Percentiles rank a stretch among this genome's conserved stretches.
phyloP scores from a whole-genome alignment of 2,797 vertebrate genomes.

The Apogon talboti region DNA sequence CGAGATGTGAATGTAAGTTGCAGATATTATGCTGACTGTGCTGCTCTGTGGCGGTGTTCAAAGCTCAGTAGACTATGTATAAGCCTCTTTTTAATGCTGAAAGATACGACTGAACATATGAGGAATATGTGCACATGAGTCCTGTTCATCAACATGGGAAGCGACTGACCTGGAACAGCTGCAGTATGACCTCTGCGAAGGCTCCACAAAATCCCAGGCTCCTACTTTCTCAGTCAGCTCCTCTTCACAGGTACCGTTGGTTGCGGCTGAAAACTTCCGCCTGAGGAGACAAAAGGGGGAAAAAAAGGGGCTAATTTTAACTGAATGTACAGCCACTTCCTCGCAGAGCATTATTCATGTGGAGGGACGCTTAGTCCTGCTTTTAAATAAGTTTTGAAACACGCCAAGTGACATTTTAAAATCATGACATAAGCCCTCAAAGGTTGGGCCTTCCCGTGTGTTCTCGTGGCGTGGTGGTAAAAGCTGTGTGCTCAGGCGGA shows the following conservation, averaged over 20 bases:
- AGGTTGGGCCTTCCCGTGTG: background rate
- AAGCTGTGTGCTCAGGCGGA: conserved; percentile 35
- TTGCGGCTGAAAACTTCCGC: conserved; percentile 93
- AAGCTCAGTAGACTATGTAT: conserved; percentile 27
- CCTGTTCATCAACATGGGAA: background rate
- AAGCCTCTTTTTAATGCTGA: conserved; percentile 40
- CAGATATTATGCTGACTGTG: conserved; percentile 48
- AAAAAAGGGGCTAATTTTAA: background rate
- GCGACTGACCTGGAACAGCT: conserved; percentile 91
- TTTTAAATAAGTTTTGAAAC: background rate
- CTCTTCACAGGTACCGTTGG: conserved; percentile 91
- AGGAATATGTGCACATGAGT: conserved; percentile 23
- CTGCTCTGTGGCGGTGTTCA: conserved; percentile 15
- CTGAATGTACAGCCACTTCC: background rate
- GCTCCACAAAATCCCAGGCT: conserved; percentile 96
- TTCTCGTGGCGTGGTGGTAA: conserved; percentile 19
- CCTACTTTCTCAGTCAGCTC: conserved; percentile 88
- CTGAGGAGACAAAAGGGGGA: conserved; percentile 59
- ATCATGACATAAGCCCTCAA: background rate
- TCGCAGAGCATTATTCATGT: background rate
- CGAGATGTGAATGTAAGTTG: conserved; percentile 23
- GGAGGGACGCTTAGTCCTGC: background rate
- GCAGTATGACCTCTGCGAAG: conserved; percentile 92
- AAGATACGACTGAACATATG: conserved; percentile 9
- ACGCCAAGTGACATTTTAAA: background rate